Conservation (phyloP, 2,888 invertebrate species). For the Volucella bombylans region DNA sequence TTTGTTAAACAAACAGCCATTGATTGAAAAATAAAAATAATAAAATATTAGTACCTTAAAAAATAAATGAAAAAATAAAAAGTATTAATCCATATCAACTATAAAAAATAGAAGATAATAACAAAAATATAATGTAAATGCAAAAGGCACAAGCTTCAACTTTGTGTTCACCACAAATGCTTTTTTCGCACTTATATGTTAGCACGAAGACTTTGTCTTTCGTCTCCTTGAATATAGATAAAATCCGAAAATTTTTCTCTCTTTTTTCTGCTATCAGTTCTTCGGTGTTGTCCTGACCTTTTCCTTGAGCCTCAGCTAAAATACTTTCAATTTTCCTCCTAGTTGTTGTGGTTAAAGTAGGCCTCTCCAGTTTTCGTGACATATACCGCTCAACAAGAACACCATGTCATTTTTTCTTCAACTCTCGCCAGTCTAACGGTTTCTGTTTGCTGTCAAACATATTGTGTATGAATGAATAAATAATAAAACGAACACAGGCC, state of each 20-base stretch:
- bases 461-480: neutral
- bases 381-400: neutral
- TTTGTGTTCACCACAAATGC: too few species aligned
- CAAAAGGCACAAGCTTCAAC: too few species aligned
- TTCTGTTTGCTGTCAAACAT: neutral
- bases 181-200: neutral
- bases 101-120: too few species aligned
- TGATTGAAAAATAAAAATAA: too few species aligned
- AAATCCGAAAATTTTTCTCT: neutral
- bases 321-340: too few species aligned
- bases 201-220: neutral
- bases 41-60: too few species aligned
- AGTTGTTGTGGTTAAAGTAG: too few species aligned
- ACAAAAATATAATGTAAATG: too few species aligned
- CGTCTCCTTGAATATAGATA: neutral
- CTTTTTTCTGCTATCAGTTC: neutral
- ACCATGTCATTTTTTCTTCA: neutral
- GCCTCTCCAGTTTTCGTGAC: too few species aligned
- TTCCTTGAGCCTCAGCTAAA: neutral
- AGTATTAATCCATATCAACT: too few species aligned
- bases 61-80: too few species aligned
- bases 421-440: neutral
- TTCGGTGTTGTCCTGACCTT: neutral
- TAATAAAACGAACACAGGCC: neutral
- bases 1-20: too few species aligned